Evolutionary conservation across 2,113 vertebrate genomes (phyloP).

Genomic region (Prietella phreatophila): DNA sequence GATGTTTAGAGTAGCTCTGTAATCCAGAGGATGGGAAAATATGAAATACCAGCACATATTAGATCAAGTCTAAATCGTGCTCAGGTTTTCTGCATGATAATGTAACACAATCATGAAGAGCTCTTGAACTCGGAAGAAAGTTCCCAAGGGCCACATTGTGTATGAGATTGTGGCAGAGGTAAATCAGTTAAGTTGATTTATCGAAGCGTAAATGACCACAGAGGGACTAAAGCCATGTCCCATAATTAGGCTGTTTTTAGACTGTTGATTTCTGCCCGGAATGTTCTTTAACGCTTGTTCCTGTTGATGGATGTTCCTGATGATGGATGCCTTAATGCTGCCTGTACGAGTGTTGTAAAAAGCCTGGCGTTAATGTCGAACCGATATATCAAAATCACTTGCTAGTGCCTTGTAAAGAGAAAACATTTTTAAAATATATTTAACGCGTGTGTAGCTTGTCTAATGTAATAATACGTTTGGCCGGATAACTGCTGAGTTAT

Average conservation of each 20-base stretch:
- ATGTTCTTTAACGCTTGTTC: slow-evolving; percentile 50
- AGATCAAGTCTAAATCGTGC: slow-evolving; percentile 37
- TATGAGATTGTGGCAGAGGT: slow-evolving; percentile 58
- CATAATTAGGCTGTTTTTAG: slow-evolving; percentile 55
- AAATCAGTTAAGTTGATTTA: slow-evolving; percentile 59
- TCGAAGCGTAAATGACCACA: slow-evolving; percentile 53
- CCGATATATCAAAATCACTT: not conserved
- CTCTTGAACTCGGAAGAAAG: slow-evolving; percentile 50
- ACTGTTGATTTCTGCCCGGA: slow-evolving; percentile 52
- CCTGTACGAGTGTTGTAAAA: not conserved
- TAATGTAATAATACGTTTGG: not conserved
- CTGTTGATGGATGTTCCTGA: slow-evolving; percentile 47
- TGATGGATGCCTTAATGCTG: slow-evolving; percentile 38
- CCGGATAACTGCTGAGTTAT: not conserved
- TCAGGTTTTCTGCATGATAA: slow-evolving; percentile 51
- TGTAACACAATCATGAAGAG: slow-evolving; percentile 46
- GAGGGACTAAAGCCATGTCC: slow-evolving; percentile 54
- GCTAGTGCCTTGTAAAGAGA: not conserved
- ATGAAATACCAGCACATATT: slow-evolving; percentile 32
- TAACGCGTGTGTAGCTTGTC: not conserved
- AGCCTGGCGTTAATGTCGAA: not conserved
- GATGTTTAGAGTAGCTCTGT: no score
- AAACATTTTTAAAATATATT: not conserved
- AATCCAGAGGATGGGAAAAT: not conserved
- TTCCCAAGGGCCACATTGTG: slow-evolving; percentile 46